Conservation (phyloP, 2,113 vertebrate species). For the Cettia cetti region DNA sequence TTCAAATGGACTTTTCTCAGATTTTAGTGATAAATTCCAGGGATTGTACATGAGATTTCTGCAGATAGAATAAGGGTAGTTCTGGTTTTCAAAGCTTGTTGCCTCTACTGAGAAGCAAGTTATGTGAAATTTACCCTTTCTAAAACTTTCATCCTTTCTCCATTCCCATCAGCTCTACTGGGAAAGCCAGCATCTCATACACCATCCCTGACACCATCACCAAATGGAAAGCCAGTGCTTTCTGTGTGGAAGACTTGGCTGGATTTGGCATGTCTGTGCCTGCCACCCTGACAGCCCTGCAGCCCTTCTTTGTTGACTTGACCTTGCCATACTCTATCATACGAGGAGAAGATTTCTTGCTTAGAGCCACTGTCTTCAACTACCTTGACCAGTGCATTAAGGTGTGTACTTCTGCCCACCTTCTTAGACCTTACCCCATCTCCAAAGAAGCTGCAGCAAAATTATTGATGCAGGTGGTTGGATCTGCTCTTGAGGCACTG, state of each 20-base stretch:
- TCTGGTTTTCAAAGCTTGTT: neutral
- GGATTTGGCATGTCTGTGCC: conserved; percentile 80
- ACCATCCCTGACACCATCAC: conserved; percentile 84
- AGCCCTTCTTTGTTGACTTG: conserved; percentile 85
- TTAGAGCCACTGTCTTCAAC: conserved; percentile 79
- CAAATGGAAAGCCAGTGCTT: conserved; percentile 79
- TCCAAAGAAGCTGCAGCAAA: neutral
- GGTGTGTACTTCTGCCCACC: conserved; percentile 7
- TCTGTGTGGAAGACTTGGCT: conserved; percentile 73
- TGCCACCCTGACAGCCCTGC: conserved; percentile 69
- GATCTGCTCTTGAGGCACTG: neutral
- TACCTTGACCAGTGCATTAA: conserved; percentile 39
- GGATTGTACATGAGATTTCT: neutral
- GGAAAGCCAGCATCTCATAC: conserved; percentile 36
- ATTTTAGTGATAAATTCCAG: neutral
- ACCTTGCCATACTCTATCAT: conserved; percentile 81
- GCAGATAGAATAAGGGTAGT: neutral
- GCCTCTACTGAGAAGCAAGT: neutral
- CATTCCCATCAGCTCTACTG: conserved; percentile 24
- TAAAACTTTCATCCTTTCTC: neutral
- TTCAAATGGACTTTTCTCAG: neutral
- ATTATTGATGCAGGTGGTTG: neutral
- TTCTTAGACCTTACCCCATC: neutral
- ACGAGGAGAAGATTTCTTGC: conserved; percentile 76
- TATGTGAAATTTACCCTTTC: neutral